Evolutionary conservation across 1,140 invertebrate genomes (phyloP).

Genomic region (Neodiprion fabricii): DNA sequence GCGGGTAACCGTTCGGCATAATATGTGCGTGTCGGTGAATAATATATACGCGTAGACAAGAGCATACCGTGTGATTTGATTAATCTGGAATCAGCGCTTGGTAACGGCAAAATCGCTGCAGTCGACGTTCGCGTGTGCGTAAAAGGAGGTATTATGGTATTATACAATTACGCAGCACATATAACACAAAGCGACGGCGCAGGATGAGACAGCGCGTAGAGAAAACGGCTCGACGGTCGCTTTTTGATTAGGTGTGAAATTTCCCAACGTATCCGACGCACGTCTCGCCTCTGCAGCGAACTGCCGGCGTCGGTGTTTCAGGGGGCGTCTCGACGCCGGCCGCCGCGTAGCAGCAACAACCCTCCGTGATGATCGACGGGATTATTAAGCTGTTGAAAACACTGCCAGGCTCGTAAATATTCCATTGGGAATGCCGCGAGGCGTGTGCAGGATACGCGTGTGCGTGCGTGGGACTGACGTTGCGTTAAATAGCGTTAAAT

Average conservation of each 20-base stretch:
- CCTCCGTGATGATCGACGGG: neutral
- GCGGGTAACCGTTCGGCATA: neutral
- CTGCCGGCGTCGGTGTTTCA: too few relatives aligned
- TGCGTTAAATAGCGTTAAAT: conserved; percentile 5
- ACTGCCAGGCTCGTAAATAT: conserved; percentile 1
- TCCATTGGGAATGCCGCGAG: neutral
- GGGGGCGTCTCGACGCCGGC: neutral
- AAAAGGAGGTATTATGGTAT: neutral
- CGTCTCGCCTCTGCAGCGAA: neutral
- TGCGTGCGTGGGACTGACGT: neutral
- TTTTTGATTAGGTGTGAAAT: conserved; percentile 1
- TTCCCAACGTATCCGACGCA: conserved; percentile 1
- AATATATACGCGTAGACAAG: neutral
- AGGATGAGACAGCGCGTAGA: neutral
- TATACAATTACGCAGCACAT: conserved; percentile 1
- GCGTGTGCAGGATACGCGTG: neutral
- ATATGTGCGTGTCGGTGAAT: neutral
- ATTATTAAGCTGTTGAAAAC: conserved; percentile 7
- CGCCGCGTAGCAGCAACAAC: neutral
- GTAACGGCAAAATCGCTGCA: neutral
- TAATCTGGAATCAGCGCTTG: neutral
- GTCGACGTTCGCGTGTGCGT: too few relatives aligned
- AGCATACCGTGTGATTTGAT: neutral
- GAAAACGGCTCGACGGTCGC: neutral
- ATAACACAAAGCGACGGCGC: neutral